A percentile compares a stretch with the other conserved stretches of the same genome.
phyloP scores from a whole-genome alignment of 2,888 invertebrate genomes.

The Cylloceria caligata region DNA sequence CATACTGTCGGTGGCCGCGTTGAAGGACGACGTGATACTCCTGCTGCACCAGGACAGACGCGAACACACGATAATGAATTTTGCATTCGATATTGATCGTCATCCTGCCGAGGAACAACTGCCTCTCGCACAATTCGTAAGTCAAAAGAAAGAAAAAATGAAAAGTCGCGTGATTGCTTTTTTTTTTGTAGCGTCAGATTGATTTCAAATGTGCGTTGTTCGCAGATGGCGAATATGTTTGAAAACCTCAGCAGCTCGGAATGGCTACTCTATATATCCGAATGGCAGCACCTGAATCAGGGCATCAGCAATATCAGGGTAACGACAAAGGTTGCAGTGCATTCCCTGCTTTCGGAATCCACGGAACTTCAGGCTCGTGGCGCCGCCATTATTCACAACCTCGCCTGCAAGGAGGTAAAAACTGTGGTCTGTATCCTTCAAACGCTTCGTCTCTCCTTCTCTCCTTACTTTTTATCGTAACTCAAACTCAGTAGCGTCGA shows the following conservation, averaged over 20 bases:
- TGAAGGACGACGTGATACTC: conserved; percentile 95
- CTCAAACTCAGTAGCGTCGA: conserved; percentile 1
- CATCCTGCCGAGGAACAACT: conserved; percentile 91
- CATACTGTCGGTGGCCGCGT: conserved; percentile 90
- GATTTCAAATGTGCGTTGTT: conserved; percentile 63
- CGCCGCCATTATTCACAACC: conserved; percentile 94
- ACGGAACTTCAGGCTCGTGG: conserved; percentile 91
- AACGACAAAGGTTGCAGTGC: conserved; percentile 96
- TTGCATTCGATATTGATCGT: conserved; percentile 92
- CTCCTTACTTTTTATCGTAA: conserved; percentile 39
- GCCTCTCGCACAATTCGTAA: conserved; percentile 92
- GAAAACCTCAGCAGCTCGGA: conserved; percentile 95
- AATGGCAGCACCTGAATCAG: conserved; percentile 92
- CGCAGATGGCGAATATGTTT: conserved; percentile 95
- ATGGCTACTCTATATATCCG: conserved; percentile 97
- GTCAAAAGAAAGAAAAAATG: conserved; percentile 76
- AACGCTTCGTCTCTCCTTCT: conserved; percentile 60
- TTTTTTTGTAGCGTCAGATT: neutral
- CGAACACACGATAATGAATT: conserved; percentile 95
- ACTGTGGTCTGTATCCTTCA: conserved; percentile 94
- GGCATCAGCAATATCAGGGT: conserved; percentile 94
- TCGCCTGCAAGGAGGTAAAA: conserved; percentile 98
- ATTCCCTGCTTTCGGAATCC: conserved; percentile 91
- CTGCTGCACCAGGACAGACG: conserved; percentile 95
- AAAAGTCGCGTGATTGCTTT: no score